Percentiles rank a stretch among this genome's conserved stretches.
phyloP scores from a whole-genome alignment of 2,888 invertebrate species.

The Synanthedon andrenaeformis region DNA sequence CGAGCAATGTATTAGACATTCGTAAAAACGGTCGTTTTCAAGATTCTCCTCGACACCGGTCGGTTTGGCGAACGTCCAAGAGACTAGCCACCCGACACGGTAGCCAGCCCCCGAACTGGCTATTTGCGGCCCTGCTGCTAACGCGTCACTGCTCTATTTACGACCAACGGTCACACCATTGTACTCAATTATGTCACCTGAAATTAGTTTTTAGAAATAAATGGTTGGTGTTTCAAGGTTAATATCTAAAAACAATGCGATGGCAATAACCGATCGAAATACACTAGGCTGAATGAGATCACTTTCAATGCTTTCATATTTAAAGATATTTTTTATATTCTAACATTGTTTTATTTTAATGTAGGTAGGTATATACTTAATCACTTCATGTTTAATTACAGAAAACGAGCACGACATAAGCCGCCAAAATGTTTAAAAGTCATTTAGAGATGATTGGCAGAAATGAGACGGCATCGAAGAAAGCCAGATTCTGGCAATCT shows the following conservation, averaged over 20 bases:
- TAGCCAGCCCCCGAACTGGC: constrained; percentile 46
- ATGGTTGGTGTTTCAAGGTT: constrained; percentile 33
- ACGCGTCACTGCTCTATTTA: constrained; percentile 66
- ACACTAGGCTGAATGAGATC: not conserved
- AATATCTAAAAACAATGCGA: constrained; percentile 13
- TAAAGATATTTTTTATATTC: too few relatives aligned
- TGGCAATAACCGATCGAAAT: not conserved
- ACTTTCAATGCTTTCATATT: not conserved
- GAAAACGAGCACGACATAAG: constrained; percentile 84
- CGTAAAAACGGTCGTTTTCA: constrained; percentile 59
- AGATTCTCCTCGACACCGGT: constrained; percentile 44
- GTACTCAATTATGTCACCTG: constrained; percentile 60
- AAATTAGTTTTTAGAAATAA: constrained; percentile 28
- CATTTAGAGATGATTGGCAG: constrained; percentile 95
- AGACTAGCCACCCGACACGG: constrained; percentile 50
- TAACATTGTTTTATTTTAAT: too few relatives aligned
- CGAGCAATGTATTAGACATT: constrained; percentile 50
- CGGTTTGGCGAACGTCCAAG: constrained; percentile 48
- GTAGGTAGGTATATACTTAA: not conserved
- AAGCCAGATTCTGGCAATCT: constrained; percentile 95
- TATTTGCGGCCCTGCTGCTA: constrained; percentile 57
- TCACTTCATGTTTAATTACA: constrained; percentile 43
- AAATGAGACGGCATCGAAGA: constrained; percentile 91
- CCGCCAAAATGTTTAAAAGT: constrained; percentile 87
- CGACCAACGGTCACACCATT: constrained; percentile 44